Evolutionary conservation across 2,888 invertebrate genomes (phyloP).

Genomic region (Hyalella azteca): DNA sequence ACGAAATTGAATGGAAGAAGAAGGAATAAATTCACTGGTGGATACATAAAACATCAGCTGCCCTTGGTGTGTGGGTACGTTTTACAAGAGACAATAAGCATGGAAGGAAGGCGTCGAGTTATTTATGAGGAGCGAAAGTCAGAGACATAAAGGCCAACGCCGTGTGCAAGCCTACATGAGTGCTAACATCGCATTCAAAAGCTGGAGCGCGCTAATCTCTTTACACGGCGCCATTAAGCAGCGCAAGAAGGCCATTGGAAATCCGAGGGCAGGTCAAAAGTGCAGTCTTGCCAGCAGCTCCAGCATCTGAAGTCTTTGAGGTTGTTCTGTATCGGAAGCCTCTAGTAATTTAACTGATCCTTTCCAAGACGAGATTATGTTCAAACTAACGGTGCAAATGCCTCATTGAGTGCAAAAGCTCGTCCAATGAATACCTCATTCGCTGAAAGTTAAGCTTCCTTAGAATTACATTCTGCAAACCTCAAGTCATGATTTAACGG

Average conservation of each 20-base stretch:
- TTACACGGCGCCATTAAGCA: background rate
- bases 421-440: conserved; percentile 28
- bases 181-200: background rate
- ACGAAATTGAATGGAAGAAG: no score
- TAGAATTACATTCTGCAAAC: background rate
- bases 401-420: conserved; percentile 16
- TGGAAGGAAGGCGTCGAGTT: no score
- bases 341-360: background rate
- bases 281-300: background rate
- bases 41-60: no score
- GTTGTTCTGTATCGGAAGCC: background rate
- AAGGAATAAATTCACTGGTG: no score
- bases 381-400: conserved; percentile 9
- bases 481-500: background rate
- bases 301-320: background rate
- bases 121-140: no score
- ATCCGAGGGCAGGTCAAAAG: conserved; percentile 10
- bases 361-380: conserved; percentile 9
- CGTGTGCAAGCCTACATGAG: no score
- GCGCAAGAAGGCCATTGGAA: background rate
- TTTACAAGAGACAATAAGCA: no score
- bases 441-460: conserved; percentile 32
- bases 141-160: no score
- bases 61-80: no score
- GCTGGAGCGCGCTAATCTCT: background rate